Base-by-base conservation (phyloP, 2,797 vertebrate genomes). In the Ptychobarbus kaznakovi region DNA sequence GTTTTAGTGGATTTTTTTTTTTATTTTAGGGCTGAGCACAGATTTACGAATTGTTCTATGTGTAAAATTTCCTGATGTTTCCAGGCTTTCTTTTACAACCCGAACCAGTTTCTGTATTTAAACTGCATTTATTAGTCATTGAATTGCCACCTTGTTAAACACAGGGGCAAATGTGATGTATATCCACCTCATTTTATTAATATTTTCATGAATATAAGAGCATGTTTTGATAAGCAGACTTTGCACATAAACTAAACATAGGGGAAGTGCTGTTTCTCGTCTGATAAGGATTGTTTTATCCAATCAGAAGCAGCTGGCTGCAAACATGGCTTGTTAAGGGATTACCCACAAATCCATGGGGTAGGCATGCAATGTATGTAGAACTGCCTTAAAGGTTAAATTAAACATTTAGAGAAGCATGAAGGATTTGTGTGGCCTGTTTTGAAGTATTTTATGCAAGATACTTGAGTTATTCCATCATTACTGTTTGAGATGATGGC, bases 301-400 rank as follows among this genome's bases (percentile, higher is more conserved):
- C 65, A 81, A 81, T 81, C 79, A 76, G 73, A 56, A 32, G 25
- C 73, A 84, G 87, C 84, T 73, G 82, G 76, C 63, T 81, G 53
- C 44, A 81, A 69, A 8, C 20, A 10, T 51, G 28, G 32, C 63
- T 68, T 68, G 42, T 46, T 49, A 32, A 70, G 44, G 84, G 65
- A 88, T 83, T 86, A 70, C 82, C 61, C 61, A 38, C 78, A 81
- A 84, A 58, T 46, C 84, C 87, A 70, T 56, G 46, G 32, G 80
- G 69, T 38, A 77, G 51, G 15, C 35, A 15, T 81, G 28, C 25
- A 81, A 68, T 53, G 32, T 69, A 81, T 81, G 28, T 68, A 56
- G 65, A n/a, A 61, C n/a, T 49, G 83, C 75, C 53, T 85, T 79
- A 80, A 46, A 79, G 40, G 65, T 81, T 81, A 69, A 81, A 38